Percentiles rank a stretch among this genome's conserved stretches.
Evolutionary conservation across 2,797 vertebrate genomes (phyloP).

Genomic region (Manis crassicaudata): DNA sequence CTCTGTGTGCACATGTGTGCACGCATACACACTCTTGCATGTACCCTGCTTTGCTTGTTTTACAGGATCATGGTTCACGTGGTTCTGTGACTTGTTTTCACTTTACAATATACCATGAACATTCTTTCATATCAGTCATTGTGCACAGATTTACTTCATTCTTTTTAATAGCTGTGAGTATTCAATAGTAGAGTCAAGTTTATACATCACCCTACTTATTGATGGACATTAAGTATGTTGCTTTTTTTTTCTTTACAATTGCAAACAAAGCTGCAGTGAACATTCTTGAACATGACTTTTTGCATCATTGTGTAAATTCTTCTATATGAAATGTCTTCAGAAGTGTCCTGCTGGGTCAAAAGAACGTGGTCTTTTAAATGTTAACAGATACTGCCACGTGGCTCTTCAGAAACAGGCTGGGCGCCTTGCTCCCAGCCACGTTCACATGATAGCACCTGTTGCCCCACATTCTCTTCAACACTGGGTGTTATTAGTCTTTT

Average conservation of each 20-base stretch:
- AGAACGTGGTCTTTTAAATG: neutral
- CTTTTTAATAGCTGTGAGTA: neutral
- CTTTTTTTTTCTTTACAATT: neutral
- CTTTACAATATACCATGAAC: neutral
- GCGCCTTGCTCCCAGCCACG: neutral
- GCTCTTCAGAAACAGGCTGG: neutral
- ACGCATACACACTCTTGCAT: too few relatives aligned
- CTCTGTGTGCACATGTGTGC: accelerated
- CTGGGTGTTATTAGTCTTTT: neutral
- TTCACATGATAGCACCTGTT: accelerated
- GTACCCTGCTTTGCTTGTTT: neutral
- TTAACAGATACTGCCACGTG: neutral
- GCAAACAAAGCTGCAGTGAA: neutral
- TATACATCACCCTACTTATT: neutral
- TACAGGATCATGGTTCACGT: neutral
- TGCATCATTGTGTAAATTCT: neutral
- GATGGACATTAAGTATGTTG: too few relatives aligned
- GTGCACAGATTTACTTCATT: neutral
- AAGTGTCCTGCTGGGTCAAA: neutral
- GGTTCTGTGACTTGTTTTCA: neutral
- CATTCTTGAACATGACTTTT: neutral
- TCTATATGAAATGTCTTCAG: neutral
- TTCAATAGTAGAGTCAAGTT: neutral
- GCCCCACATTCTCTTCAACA: too few relatives aligned
- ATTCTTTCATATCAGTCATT: neutral